Conservation (phyloP, 2,888 invertebrate species). For the Boloria euphrosyne region DNA sequence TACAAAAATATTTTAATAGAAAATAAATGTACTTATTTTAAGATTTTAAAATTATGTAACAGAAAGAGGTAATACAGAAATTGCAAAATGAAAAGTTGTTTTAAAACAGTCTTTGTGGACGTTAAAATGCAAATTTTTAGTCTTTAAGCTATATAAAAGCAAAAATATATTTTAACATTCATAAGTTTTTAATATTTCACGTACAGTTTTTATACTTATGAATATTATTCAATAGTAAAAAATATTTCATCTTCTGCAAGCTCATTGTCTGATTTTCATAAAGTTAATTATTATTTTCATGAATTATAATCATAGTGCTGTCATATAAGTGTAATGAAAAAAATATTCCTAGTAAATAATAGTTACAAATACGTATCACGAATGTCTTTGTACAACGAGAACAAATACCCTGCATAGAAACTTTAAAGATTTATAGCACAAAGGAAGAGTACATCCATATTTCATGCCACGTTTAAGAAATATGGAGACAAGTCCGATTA, state of each 20-base stretch:
- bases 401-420: slow-evolving; percentile 1
- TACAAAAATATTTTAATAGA: too few relatives aligned
- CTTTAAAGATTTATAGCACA: slow-evolving; percentile 31
- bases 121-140: slow-evolving; percentile 21
- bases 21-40: not conserved
- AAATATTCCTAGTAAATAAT: slow-evolving; percentile 4
- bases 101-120: slow-evolving; percentile 5
- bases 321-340: not conserved
- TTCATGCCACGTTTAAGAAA: slow-evolving; percentile 29
- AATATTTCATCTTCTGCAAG: slow-evolving; percentile 8
- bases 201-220: slow-evolving; percentile 5
- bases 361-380: slow-evolving; percentile 13
- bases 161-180: slow-evolving; percentile 15
- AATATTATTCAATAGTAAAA: slow-evolving; percentile 5
- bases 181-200: slow-evolving; percentile 19
- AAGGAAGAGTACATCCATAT: slow-evolving; percentile 32
- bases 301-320: not conserved
- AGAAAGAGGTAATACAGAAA: not conserved
- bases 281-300: slow-evolving; percentile 3
- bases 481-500: slow-evolving; percentile 21
- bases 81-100: slow-evolving; percentile 8
- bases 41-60: slow-evolving; percentile 6
- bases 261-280: slow-evolving; percentile 4
- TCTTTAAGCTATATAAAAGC: slow-evolving; percentile 19
- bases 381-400: not conserved